Base-by-base conservation (phyloP, 2,797 vertebrate genomes). In the Acipenser transmontanus region DNA sequence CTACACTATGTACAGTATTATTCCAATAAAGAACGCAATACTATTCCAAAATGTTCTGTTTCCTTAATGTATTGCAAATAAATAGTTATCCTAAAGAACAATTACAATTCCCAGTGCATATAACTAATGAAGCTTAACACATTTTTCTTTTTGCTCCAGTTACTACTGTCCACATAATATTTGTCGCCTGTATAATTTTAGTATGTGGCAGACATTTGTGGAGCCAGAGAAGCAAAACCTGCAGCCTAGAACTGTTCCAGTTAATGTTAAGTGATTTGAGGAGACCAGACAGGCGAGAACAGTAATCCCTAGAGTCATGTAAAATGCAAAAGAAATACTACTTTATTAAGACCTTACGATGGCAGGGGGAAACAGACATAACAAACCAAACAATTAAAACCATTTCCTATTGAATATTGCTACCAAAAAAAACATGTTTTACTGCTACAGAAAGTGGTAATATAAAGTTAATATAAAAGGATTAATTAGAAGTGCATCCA, bases 261-360 rank as follows among this genome's bases (percentile, higher is more conserved):
- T 93, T 89, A 91, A 87, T 85, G 80, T 77, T 69, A 87, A 83
- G 62, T 97, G 96, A 99, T 87, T 89, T 93, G 91, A 97, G 89
- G 73, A 69, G 86, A 95, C 87, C 87, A 93, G 96, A 98, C 96
- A 98, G 90, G 92, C 91, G 85, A 93, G 82, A 93, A 92, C 90
- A 90, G 85, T 78, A 85, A 89, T 89, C 92, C 94, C 91, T 70
- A 88, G 87, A 91, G 93, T 94, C 94, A 94, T 94, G 93, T 87
- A 94, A 95, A 94, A 94, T 92, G 93, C 94, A 94, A 91, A 88
- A 91, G 91, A 91, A 85, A 88, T 85, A 87, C 90, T 88, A 85
- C 87, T 88, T 83, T 89, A 91, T 82, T 87, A 88, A 87, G 87
- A 82, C 78, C 75, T 83, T 77, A 81, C 81, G 82, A 87, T 85